A percentile compares a stretch with the other conserved stretches of the same genome.
These are phyloP conservation scores for Pterocles gutturalis DNA, from an alignment of 2,113 vertebrate species.

Conservation along the genomic window DNA sequence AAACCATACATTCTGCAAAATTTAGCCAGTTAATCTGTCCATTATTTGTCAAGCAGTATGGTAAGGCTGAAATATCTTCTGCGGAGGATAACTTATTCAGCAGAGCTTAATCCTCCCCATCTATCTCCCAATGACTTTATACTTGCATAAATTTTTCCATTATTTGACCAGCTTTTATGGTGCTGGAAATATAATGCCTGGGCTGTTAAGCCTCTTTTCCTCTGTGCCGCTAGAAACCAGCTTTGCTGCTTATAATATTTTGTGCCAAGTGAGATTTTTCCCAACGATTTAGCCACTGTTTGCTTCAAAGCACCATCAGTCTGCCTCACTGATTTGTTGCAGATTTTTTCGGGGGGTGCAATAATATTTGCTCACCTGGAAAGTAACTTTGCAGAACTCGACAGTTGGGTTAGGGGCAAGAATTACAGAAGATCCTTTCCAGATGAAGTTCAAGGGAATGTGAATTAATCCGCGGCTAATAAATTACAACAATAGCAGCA, in stretches of 20 bases:
- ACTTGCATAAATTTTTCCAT: neutral
- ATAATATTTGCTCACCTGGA: neutral
- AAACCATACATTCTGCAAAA: neutral
- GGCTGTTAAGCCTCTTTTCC: constrained; percentile 31
- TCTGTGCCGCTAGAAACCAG: neutral
- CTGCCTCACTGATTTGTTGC: neutral
- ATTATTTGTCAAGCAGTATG: neutral
- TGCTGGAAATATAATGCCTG: neutral
- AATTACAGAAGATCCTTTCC: neutral
- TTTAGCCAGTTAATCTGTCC: neutral
- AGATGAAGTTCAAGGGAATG: neutral
- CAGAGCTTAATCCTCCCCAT: constrained; percentile 36
- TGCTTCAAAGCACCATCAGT: neutral
- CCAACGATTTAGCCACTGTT: neutral
- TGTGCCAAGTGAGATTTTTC: neutral
- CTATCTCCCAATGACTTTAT: neutral
- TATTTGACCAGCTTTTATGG: constrained; percentile 14
- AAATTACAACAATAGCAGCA: neutral
- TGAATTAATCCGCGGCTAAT: neutral
- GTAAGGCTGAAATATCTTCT: neutral
- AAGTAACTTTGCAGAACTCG: neutral
- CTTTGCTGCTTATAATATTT: neutral
- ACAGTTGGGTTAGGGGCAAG: neutral
- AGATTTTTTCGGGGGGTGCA: neutral
- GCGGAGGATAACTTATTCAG: constrained; percentile 18